Base-by-base conservation (phyloP, 2,113 vertebrate genomes). In the Microcebus griseorufus region DNA sequence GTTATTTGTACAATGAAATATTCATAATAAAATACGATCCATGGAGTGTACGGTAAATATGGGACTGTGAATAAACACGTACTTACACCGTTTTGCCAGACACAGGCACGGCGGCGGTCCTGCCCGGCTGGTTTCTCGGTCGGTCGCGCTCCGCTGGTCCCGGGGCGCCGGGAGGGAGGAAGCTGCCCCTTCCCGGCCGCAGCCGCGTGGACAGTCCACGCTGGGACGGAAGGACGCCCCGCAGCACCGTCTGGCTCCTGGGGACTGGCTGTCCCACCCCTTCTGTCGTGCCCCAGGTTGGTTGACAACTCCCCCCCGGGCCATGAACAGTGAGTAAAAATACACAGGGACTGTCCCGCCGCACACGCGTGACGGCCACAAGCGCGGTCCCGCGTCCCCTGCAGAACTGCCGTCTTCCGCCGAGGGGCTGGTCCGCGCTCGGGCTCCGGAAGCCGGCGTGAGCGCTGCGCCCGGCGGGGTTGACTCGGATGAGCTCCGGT, bases 401-500 rank as follows among this genome's bases (percentile, higher is more conserved):
- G 55, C 17, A 20, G 18, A 58, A 58, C 18, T 22, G 20, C 20
- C n/a, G 4, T 11, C 11, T 72, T 7, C 22, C 70, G 3, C 37
- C 0, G 2, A 42, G 70, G 27, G 23, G 3, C 70, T 11, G 23
- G 70, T 4, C 12, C 12, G 37, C 6, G 20, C 5, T 1, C 37
- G 37, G 42, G 23, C 70, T 42, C 70, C 42, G 70, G 11, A 42
- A 62, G 25, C 60, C 55, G 55, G 55, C 17, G 18, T 7, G 18
- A 58, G 18, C 18, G 6, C 55, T 58, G 55, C 18, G 18, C 18
- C 0, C 7, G 55, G 18, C 6, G 18, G 17, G 55, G 1, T 11
- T 6, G 5, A 39, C 69, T 39, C 0, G 5, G 22, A 3, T 23
- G 69, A 12, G 20, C 69, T 6, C 1, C 6, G 12, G 69, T n/a